Evolutionary conservation across 35 echinoderm and acorn worm genomes (phyloP).

Genomic region (Chiridota heheva): DNA sequence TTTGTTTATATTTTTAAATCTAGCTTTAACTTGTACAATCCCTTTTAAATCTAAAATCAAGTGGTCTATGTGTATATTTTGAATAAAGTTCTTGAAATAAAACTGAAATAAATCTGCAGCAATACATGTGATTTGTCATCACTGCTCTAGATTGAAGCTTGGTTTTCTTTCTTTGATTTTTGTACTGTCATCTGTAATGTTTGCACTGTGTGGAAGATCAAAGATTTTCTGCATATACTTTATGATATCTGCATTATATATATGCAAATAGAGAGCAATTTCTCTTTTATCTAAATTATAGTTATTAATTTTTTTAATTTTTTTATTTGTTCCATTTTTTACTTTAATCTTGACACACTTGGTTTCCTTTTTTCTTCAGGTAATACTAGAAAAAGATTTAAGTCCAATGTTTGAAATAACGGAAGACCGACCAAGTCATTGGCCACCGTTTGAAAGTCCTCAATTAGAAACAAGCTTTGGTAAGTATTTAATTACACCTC

Average conservation of each 20-base stretch:
- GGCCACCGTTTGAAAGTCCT: constrained; percentile 86
- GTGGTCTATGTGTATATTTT: too few relatives aligned
- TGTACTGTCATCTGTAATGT: background rate
- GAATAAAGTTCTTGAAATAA: too few relatives aligned
- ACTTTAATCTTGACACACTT: background rate
- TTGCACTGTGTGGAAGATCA: background rate
- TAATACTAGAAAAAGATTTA: constrained; percentile 64
- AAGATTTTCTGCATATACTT: background rate
- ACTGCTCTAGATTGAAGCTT: too few relatives aligned
- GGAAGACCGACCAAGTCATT: constrained; percentile 77
- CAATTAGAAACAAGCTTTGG: constrained; percentile 55
- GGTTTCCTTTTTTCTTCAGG: constrained; percentile 31
- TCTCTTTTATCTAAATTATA: background rate
- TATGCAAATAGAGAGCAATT: background rate
- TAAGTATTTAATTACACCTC: too few relatives aligned
- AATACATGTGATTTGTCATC: too few relatives aligned
- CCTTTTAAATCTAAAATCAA: too few relatives aligned
- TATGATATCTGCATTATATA: too few relatives aligned
- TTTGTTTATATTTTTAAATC: too few relatives aligned
- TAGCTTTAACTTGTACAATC: too few relatives aligned
- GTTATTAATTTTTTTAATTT: background rate
- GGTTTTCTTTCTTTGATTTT: too few relatives aligned
- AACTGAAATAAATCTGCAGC: too few relatives aligned
- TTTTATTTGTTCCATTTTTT: background rate
- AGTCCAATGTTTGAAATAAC: constrained; percentile 98